phyloP scores from a whole-genome alignment of 2,797 vertebrate genomes.

The Clamator glandarius region DNA sequence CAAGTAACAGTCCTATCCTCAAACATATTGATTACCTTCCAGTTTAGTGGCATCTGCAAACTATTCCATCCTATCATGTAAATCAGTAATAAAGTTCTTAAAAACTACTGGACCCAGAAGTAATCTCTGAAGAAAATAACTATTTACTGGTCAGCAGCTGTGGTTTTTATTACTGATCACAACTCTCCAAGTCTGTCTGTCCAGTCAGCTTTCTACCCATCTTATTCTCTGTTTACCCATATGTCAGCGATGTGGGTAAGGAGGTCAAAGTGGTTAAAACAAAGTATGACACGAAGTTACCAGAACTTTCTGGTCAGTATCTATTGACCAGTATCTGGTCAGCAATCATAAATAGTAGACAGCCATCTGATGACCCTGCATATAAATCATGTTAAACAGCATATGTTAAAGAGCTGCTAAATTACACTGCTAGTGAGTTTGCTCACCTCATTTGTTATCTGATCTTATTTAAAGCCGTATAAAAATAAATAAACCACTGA shows the following conservation, averaged over 20 bases:
- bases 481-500: not conserved
- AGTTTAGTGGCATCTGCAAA: not conserved
- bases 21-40: not conserved
- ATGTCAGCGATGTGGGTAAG: not conserved
- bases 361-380: not conserved
- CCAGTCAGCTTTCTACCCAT: not conserved
- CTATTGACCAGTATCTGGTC: not conserved
- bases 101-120: not conserved
- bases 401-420: not conserved
- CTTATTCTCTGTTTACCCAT: not conserved
- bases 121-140: not conserved
- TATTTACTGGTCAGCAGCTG: not conserved
- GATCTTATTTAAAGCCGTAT: not conserved
- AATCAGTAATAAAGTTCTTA: not conserved
- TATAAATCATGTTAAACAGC: not conserved
- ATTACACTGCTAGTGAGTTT: not conserved
- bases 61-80: not conserved
- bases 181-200: not conserved
- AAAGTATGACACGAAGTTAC: not conserved
- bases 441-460: not conserved
- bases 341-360: not conserved
- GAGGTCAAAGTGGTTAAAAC: not conserved
- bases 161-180: not conserved
- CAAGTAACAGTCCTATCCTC: not conserved
- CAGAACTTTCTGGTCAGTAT: not conserved